A percentile compares a stretch with the other conserved stretches of the same genome.
Evolutionary conservation across 2,888 invertebrate species (phyloP).

Genomic region (Orchesella flavescens): DNA sequence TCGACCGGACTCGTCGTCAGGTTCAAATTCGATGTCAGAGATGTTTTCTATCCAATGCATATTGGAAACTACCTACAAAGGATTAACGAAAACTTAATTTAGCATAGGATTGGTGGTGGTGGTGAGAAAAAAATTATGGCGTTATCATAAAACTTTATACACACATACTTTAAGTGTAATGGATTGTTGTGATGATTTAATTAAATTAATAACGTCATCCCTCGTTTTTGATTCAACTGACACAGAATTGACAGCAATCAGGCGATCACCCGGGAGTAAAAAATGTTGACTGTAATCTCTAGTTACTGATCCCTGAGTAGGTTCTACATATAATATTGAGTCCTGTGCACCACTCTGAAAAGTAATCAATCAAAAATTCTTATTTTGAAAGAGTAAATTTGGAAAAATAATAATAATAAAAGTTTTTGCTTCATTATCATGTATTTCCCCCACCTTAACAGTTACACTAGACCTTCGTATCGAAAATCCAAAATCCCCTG

Average conservation of each 20-base stretch:
- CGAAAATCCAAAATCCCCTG: slow-evolving; percentile 95
- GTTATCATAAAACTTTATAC: neutral
- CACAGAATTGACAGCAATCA: slow-evolving; percentile 91
- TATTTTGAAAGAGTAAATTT: neutral
- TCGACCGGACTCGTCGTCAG: slow-evolving; percentile 40
- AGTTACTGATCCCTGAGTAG: slow-evolving; percentile 62
- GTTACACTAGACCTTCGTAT: slow-evolving; percentile 84
- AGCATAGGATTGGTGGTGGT: too few relatives aligned
- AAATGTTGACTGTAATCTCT: slow-evolving; percentile 66
- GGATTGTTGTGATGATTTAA: slow-evolving; percentile 87
- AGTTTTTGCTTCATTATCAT: too few relatives aligned
- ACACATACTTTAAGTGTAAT: slow-evolving; percentile 87
- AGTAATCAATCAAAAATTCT: slow-evolving; percentile 16
- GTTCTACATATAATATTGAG: slow-evolving; percentile 68
- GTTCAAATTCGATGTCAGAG: slow-evolving; percentile 59
- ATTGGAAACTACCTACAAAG: slow-evolving; percentile 66
- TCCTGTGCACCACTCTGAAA: slow-evolving; percentile 65
- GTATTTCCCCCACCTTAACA: slow-evolving; percentile 75
- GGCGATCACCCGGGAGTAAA: slow-evolving; percentile 93
- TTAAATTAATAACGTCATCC: slow-evolving; percentile 94
- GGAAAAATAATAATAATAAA: slow-evolving; percentile 16
- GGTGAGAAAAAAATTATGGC: neutral
- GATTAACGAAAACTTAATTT: neutral
- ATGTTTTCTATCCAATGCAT: slow-evolving; percentile 71
- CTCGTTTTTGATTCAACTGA: slow-evolving; percentile 88